These are phyloP conservation scores for Mesorhabditis spiculigera DNA, from an alignment of 2,888 invertebrate species.

Conservation along the genomic window DNA sequence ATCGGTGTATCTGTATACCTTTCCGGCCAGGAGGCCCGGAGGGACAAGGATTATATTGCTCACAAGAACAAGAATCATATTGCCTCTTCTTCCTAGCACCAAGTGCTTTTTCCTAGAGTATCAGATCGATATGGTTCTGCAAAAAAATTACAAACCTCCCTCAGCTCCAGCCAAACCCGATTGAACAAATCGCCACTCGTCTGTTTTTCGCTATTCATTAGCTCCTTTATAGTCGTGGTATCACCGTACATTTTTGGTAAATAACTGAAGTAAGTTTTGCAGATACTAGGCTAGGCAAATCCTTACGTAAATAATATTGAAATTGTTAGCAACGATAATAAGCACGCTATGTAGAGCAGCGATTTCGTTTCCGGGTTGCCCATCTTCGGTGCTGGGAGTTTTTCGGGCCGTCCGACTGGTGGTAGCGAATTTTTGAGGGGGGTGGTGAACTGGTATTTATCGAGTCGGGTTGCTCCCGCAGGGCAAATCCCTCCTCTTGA, in stretches of 20 bases:
- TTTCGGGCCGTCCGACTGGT: too few relatives aligned
- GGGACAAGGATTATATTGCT: neutral
- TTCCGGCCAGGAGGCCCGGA: neutral
- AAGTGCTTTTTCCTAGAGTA: neutral
- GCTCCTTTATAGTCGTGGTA: neutral
- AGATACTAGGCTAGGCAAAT: neutral
- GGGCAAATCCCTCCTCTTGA: too few relatives aligned
- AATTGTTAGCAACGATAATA: neutral
- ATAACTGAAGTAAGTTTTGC: neutral
- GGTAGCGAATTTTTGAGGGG: too few relatives aligned
- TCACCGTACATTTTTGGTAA: neutral
- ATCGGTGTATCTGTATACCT: neutral
- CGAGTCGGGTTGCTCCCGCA: too few relatives aligned
- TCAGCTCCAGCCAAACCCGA: neutral
- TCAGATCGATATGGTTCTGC: neutral
- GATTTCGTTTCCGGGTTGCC: neutral
- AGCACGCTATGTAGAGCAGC: neutral
- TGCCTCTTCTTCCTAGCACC: neutral
- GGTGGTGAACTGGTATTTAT: too few relatives aligned
- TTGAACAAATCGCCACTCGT: neutral
- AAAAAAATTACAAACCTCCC: neutral
- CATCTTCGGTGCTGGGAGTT: too few relatives aligned
- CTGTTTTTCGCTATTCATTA: neutral
- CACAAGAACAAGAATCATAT: neutral
- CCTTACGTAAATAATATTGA: neutral